phyloP scores from a whole-genome alignment of 1,140 invertebrate genomes.

The Pissodes strobi region DNA sequence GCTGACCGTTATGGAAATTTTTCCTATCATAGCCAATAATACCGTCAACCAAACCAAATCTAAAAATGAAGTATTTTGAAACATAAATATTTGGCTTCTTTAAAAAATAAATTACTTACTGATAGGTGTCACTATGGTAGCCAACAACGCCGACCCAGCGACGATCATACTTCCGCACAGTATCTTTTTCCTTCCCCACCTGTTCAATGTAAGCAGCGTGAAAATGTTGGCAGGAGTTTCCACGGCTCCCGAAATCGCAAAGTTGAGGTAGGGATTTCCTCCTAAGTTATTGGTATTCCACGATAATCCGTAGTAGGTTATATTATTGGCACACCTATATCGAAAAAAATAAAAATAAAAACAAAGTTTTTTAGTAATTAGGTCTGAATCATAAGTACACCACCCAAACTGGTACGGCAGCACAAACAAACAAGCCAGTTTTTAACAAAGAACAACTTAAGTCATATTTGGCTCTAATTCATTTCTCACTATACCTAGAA shows the following conservation, averaged over 20 bases:
- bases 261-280: constrained; percentile 75
- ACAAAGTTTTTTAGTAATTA: too few species aligned
- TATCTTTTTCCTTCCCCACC: constrained; percentile 71
- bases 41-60: constrained; percentile 65
- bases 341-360: too few species aligned
- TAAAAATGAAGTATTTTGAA: too few species aligned
- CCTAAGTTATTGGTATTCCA: constrained; percentile 76
- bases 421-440: too few species aligned
- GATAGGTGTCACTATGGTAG: constrained; percentile 62
- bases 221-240: constrained; percentile 77
- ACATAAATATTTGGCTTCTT: too few species aligned
- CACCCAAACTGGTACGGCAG: too few species aligned
- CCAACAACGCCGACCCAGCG: constrained; percentile 65
- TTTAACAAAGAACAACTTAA: too few species aligned
- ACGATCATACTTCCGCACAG: constrained; percentile 71
- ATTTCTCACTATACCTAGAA: too few species aligned
- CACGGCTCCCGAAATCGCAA: constrained; percentile 73
- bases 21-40: constrained; percentile 75
- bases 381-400: too few species aligned
- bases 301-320: constrained; percentile 80
- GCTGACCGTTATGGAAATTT: constrained; percentile 80
- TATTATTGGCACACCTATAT: constrained; percentile 77
- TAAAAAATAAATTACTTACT: constrained; percentile 49
- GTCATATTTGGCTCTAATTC: too few species aligned
- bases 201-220: constrained; percentile 69